These are phyloP conservation scores for Microctonus hyperodae DNA, from an alignment of 2,888 invertebrate genomes.

Conservation along the genomic window DNA sequence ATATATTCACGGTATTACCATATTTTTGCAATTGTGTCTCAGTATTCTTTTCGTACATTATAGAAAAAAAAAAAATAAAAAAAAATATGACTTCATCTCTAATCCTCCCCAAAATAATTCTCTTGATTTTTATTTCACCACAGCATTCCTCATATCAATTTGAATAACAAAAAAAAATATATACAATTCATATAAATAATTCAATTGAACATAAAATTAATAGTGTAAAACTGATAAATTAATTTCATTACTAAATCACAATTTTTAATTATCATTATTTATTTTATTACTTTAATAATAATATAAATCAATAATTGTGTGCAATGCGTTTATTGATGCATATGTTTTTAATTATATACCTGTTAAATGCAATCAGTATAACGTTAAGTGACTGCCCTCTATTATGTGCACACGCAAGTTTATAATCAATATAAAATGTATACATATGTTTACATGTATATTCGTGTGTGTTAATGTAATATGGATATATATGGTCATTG, in stretches of 20 bases:
- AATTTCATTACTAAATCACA: not conserved
- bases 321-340: not conserved
- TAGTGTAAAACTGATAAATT: no score
- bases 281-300: not conserved
- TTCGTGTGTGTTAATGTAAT: not conserved
- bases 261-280: not conserved
- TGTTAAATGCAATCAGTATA: not conserved
- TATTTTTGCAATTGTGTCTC: constrained; percentile 2
- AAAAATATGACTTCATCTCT: not conserved
- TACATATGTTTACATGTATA: not conserved
- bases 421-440: constrained; percentile 10
- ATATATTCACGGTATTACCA: constrained; percentile 19
- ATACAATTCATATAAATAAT: no score
- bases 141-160: not conserved
- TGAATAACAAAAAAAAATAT: not conserved
- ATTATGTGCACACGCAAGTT: constrained; percentile 2
- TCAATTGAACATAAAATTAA: no score
- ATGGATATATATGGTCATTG: constrained; percentile 5
- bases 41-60: not conserved
- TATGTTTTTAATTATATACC: not conserved
- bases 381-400: not conserved
- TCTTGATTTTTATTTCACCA: not conserved
- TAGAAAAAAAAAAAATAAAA: not conserved
- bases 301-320: not conserved
- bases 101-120: not conserved